Conservation (phyloP, 2,797 vertebrate genomes). For the Gymnocypris eckloni region DNA sequence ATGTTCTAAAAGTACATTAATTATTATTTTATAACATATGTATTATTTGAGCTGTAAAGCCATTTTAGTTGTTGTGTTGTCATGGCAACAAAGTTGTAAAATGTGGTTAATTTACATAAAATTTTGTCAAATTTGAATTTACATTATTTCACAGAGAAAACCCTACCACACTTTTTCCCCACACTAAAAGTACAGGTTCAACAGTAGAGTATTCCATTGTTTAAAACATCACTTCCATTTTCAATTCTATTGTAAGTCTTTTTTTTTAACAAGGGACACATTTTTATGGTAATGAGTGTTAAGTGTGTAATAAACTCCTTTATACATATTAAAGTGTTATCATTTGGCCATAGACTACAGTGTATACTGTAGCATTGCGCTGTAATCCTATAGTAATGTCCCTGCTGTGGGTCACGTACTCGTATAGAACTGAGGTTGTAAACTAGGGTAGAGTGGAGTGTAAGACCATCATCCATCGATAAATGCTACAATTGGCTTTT, state of each 20-base stretch:
- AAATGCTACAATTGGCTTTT: not conserved
- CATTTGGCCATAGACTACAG: not conserved
- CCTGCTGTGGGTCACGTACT: not conserved
- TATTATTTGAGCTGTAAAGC: not conserved
- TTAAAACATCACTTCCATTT: not conserved
- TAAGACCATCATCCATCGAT: not conserved
- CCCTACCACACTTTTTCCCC: not conserved
- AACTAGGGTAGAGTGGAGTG: not conserved
- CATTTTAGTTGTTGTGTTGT: not conserved
- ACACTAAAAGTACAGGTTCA: not conserved
- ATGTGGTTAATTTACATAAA: not conserved
- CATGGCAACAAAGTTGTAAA: not conserved
- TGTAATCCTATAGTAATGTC: not conserved
- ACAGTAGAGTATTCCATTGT: not conserved
- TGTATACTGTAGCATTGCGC: not conserved
- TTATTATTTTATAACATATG: no score
- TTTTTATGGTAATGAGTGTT: not conserved
- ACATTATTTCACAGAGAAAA: constrained; percentile 9
- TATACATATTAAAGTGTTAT: not conserved
- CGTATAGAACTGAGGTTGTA: not conserved
- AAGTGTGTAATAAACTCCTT: not conserved
- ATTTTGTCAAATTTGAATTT: not conserved
- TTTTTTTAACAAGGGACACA: not conserved
- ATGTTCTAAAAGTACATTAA: not conserved
- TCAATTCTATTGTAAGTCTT: not conserved